phyloP scores from a whole-genome alignment of 1,140 invertebrate genomes.

The Drosophila leontia region DNA sequence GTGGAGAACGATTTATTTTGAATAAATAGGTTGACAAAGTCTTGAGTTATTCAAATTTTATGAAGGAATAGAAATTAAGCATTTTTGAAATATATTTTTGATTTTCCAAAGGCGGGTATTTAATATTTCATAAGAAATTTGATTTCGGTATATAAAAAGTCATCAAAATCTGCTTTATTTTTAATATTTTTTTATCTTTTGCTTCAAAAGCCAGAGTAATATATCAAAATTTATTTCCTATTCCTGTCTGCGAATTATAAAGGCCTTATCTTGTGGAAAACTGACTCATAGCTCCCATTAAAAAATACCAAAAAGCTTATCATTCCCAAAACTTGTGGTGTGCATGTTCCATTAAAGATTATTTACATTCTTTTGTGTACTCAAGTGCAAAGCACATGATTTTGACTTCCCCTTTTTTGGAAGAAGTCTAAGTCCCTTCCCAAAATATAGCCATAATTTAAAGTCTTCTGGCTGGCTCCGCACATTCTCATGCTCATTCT shows the following conservation, averaged over 20 bases:
- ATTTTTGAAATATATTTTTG: too few relatives aligned
- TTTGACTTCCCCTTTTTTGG: not conserved
- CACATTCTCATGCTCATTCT: slow-evolving; percentile 32
- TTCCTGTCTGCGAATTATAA: not conserved
- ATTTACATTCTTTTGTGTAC: slow-evolving; percentile 10
- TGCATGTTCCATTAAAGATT: slow-evolving; percentile 11
- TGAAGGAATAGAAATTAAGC: not conserved
- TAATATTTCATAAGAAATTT: not conserved
- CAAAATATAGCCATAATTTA: slow-evolving; percentile 21
- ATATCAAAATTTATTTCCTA: not conserved
- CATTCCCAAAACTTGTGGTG: slow-evolving; percentile 7
- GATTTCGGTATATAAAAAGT: too few relatives aligned
- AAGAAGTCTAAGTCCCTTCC: not conserved
- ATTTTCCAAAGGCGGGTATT: too few relatives aligned
- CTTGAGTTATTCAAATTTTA: not conserved
- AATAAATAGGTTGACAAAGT: not conserved
- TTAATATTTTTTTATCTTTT: too few relatives aligned
- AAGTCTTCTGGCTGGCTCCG: slow-evolving; percentile 29
- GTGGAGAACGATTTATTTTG: not conserved
- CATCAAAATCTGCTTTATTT: not conserved
- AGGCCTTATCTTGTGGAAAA: not conserved
- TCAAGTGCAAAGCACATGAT: slow-evolving; percentile 27
- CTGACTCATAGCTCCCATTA: slow-evolving; percentile 9
- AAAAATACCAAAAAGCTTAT: slow-evolving; percentile 23
- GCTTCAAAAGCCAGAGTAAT: not conserved